Evolutionary conservation across 2,113 vertebrate species (phyloP).

Genomic region (Plectropomus leopardus): DNA sequence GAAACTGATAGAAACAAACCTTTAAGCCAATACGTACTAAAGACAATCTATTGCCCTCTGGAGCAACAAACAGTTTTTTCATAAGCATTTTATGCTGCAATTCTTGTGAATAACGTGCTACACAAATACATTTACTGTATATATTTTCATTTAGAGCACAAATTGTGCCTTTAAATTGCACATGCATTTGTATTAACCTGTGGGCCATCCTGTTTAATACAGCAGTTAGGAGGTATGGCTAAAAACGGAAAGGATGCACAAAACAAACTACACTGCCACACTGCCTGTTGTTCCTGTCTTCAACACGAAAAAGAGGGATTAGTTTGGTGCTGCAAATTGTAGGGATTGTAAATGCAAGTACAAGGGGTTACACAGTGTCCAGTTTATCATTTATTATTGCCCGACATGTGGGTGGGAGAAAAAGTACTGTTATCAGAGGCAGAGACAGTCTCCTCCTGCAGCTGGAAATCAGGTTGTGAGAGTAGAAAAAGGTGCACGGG

Average conservation of each 20-base stretch:
- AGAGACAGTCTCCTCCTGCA: conserved; percentile 37
- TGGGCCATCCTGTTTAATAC: neutral
- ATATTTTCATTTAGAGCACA: neutral
- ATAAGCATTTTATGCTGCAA: too few relatives aligned
- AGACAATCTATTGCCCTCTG: neutral
- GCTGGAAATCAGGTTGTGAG: conserved; percentile 52
- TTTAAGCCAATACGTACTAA: too few relatives aligned
- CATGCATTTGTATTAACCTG: neutral
- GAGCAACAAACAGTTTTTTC: neutral
- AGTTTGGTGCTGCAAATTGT: neutral
- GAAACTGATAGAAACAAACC: neutral
- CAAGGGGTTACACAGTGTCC: conserved; percentile 7
- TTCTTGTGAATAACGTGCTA: too few relatives aligned
- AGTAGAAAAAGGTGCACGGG: conserved; percentile 24
- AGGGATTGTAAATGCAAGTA: conserved; percentile 45
- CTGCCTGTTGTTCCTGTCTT: neutral
- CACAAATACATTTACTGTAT: too few relatives aligned
- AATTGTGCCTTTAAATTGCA: neutral
- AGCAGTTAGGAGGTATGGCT: neutral
- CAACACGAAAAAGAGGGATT: neutral
- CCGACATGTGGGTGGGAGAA: conserved; percentile 35
- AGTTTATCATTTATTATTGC: conserved; percentile 37
- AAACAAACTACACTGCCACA: conserved; percentile 12
- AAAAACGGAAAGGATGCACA: neutral
- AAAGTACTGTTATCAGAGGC: conserved; percentile 43